Base-by-base conservation (phyloP, 2,888 invertebrate species). In the Crepidodera aurea region DNA sequence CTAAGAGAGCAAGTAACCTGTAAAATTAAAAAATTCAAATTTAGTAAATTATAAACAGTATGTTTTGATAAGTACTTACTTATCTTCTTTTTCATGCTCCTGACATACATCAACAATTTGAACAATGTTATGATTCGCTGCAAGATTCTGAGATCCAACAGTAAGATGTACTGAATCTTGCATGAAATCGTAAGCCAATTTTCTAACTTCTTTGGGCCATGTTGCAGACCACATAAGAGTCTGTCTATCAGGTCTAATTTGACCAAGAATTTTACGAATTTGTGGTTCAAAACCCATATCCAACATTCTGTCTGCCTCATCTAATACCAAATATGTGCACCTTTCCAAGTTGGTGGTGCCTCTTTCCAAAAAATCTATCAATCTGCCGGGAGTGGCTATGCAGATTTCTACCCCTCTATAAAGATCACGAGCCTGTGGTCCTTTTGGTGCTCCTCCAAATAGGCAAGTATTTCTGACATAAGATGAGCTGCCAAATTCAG, bases 201-300 rank as follows among this genome's bases (percentile, higher is more conserved):
- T 89, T 67, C 91, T 86, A 2, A 98, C 96, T 84, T 98, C 97
- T 76, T 94, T 95, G 0, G 97, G 97, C 98, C 98, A 98, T 12
- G 98, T 98, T 0, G 98, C 98, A 69, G 95, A 96, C 94, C 96
- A 98, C 98, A 98, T 98, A 42, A 97, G 85, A 8, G 94, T 95
- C 82, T 98, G 98, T 75, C 97, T 85, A 77, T 96, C 96, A 15
- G 96, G 96, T 69, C 95, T 85, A 72, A 96, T 94, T 81, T 96
- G 95, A 76, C 93, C 92, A 71, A 96, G 87, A 72, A 96, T 94
- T 81, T 95, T 95, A 58, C 96, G 86, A 69, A 96, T 96, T 81
- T 96, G 96, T 1, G 96, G 96, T 80, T 96, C 96, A 80, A 97
- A 97, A 66, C 96, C 97, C 96, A 97, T 97, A 82, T 97, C 96